Evolutionary conservation across 1,140 invertebrate genomes (phyloP), one percentile per base, ranked within the genome.

Genomic region (Zaprionus vittiger): DNA sequence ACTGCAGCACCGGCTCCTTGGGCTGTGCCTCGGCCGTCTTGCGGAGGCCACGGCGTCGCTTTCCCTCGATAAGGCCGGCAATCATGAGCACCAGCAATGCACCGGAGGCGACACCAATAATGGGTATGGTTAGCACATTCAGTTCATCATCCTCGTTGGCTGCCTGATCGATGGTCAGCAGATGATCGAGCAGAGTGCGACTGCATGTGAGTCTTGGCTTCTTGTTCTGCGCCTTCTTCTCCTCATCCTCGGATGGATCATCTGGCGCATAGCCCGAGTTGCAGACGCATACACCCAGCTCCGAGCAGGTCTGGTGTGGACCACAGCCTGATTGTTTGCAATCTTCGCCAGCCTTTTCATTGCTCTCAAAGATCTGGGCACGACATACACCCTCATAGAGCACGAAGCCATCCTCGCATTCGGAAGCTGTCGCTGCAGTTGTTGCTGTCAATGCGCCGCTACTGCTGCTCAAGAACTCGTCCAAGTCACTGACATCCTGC

Each of bases 311-410:
- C 28, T 89, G 84, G 54, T 89, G 79, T 0, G 57, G 26, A 5
- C 85, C 84, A 55, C 84, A 89, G 41, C 72, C 81, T 4, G 49
- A 44, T n/a, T 54, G 65, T 4, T 28, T 49, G 22, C 84, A 89
- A 44, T 80, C 72, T 55, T 62, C 68, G 2, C 12, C 6, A 7
- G 5, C 24, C 0, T 17, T 26, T 28, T 90, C 85, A 24, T 84
- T 84, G 81, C 84, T 90, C 54, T 81, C 77, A 24, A 89, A 89
- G 52, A 81, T 47, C 31, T 79, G 80, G 20, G 80, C 73, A 7
- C 84, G 81, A 6, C 89, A 91, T 7, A 81, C 73, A 9, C 87
- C 81, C 1, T 44, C 75, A 69, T 91, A 91, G 5, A 83, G 47
- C 1, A 91, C 69, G 12, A 60, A 91, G 14, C 77, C 76, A 7